phyloP scores from a whole-genome alignment of 2,113 vertebrate genomes.

The Chauna torquata region DNA sequence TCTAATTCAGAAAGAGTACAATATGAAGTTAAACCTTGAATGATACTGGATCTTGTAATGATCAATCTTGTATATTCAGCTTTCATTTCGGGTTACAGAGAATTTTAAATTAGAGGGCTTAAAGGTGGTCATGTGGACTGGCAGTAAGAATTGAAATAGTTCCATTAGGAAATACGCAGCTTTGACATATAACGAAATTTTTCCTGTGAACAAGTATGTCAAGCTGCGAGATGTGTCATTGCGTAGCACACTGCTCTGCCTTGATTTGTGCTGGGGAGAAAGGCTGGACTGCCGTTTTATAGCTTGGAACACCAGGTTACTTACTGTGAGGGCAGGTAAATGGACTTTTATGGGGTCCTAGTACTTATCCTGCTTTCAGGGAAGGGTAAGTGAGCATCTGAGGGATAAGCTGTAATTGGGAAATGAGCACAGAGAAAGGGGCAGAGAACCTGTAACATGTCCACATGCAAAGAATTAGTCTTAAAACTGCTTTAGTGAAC shows the following conservation, averaged over 20 bases:
- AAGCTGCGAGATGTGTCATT: neutral
- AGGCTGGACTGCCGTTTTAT: neutral
- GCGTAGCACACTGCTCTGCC: neutral
- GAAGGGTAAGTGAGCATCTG: neutral
- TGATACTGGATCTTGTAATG: neutral
- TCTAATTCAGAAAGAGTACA: neutral
- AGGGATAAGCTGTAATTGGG: neutral
- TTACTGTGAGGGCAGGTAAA: neutral
- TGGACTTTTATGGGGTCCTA: neutral
- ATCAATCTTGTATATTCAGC: neutral
- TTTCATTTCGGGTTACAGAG: neutral
- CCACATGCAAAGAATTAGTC: neutral
- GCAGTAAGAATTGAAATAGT: neutral
- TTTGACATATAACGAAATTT: neutral
- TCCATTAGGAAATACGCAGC: accelerated
- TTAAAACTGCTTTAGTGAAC: neutral
- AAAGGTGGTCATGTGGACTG: accelerated
- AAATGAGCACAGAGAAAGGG: neutral
- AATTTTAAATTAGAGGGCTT: neutral
- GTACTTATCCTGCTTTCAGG: neutral
- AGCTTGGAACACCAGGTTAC: neutral
- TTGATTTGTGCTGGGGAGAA: neutral
- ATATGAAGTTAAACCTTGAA: neutral
- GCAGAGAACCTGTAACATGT: no score
- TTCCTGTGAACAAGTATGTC: no score